phyloP scores from a whole-genome alignment of 2,113 vertebrate genomes.

The Heliornis fulica region DNA sequence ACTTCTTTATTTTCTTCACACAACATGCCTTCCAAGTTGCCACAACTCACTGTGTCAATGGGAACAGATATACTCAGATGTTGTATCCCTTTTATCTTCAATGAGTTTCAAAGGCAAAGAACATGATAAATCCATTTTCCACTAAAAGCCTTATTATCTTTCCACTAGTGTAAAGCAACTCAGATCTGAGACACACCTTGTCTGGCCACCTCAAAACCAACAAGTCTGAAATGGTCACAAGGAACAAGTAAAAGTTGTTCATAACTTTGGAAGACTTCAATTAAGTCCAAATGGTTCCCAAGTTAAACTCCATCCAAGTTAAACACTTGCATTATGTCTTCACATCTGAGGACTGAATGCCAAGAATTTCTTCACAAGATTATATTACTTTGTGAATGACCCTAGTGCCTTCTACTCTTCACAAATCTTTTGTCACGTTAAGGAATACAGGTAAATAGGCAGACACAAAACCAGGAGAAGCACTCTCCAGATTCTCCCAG shows the following conservation, averaged over 20 bases:
- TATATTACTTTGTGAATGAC: background rate
- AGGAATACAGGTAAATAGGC: background rate
- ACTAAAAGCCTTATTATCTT: background rate
- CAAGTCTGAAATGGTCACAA: background rate
- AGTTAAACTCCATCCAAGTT: background rate
- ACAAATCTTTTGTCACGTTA: background rate
- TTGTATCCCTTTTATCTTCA: background rate
- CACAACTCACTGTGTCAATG: background rate
- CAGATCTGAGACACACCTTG: background rate
- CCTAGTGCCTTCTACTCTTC: background rate
- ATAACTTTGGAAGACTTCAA: background rate
- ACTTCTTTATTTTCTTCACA: background rate
- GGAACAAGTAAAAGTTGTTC: background rate
- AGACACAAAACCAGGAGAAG: background rate
- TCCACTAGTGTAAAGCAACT: background rate
- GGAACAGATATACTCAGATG: background rate
- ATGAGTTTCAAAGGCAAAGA: background rate
- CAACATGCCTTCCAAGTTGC: background rate
- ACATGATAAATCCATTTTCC: background rate
- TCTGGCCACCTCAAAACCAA: background rate
- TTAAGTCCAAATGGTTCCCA: background rate
- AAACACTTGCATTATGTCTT: background rate
- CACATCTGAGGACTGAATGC: background rate
- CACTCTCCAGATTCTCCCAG: background rate
- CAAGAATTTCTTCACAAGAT: background rate